A percentile compares a stretch with the other conserved stretches of the same genome.
These are phyloP conservation scores for Cydia strobilella DNA, from an alignment of 1,140 invertebrate species.

Conservation along the genomic window DNA sequence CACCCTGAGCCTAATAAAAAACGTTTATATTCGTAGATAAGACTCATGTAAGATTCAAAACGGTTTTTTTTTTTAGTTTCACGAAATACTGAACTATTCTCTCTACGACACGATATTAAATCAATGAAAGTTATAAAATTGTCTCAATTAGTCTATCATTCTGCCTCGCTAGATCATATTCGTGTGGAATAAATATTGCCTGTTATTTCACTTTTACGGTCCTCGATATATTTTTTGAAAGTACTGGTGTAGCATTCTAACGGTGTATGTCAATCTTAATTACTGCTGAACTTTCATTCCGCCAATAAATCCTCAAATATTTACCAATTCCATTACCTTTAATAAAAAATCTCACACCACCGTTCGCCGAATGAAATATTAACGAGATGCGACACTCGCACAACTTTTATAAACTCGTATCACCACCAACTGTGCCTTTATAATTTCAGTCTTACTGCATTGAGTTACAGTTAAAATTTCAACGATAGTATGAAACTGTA, in stretches of 20 bases:
- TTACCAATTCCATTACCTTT: slow-evolving; percentile 3
- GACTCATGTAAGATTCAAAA: no score
- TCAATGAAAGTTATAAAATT: no score
- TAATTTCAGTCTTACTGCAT: background rate
- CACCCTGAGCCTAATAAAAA: no score
- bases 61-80: no score
- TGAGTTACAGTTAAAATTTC: background rate
- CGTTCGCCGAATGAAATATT: background rate
- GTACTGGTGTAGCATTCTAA: background rate
- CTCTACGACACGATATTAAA: no score
- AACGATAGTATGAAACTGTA: background rate
- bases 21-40: no score
- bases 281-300: background rate
- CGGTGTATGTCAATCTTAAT: background rate
- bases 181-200: no score
- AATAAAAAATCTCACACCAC: background rate
- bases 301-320: background rate
- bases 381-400: background rate
- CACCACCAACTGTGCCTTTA: background rate
- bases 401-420: background rate
- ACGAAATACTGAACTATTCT: no score
- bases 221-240: background rate
- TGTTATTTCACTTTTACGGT: no score
- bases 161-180: no score
- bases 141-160: no score